phyloP scores from a whole-genome alignment of 2,888 invertebrate genomes.

The Eledona agricola region DNA sequence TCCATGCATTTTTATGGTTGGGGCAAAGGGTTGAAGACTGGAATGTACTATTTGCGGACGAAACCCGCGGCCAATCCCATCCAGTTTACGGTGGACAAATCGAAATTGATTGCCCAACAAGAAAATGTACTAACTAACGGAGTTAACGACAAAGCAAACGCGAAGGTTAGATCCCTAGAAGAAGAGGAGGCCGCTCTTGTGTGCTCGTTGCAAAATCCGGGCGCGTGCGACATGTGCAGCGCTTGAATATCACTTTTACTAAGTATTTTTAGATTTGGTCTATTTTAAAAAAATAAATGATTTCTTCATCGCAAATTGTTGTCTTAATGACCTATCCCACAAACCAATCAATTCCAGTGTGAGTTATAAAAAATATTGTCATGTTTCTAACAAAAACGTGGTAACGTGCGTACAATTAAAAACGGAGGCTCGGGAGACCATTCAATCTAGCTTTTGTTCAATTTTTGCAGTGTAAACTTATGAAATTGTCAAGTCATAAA shows the following conservation, averaged over 20 bases:
- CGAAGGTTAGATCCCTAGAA: slow-evolving; percentile 22
- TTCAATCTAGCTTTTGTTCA: too few relatives aligned
- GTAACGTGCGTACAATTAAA: too few relatives aligned
- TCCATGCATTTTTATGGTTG: slow-evolving; percentile 99
- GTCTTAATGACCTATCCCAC: too few relatives aligned
- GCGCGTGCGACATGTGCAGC: slow-evolving; percentile 88
- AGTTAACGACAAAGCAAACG: slow-evolving; percentile 1
- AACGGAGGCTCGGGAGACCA: too few relatives aligned
- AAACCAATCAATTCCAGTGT: too few relatives aligned
- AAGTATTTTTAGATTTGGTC: too few relatives aligned
- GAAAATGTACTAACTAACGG: slow-evolving; percentile 11
- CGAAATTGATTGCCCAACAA: slow-evolving; percentile 8
- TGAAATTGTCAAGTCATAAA: too few relatives aligned
- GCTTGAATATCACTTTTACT: slow-evolving; percentile 68
- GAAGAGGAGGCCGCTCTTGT: slow-evolving; percentile 76
- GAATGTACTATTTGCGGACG: slow-evolving; percentile 95
- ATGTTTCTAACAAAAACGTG: too few relatives aligned
- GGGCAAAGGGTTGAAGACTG: slow-evolving; percentile 96
- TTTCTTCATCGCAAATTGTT: too few relatives aligned
- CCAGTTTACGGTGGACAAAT: slow-evolving; percentile 55
- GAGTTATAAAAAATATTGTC: too few relatives aligned
- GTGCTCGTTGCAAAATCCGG: slow-evolving; percentile 88
- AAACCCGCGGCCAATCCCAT: slow-evolving; percentile 97
- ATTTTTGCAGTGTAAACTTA: too few relatives aligned
- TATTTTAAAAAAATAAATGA: too few relatives aligned